Percentiles rank a stretch among this genome's conserved stretches.
These are phyloP conservation scores for Leontopithecus rosalia DNA, from an alignment of 2,797 vertebrate species.

Conservation along the genomic window DNA sequence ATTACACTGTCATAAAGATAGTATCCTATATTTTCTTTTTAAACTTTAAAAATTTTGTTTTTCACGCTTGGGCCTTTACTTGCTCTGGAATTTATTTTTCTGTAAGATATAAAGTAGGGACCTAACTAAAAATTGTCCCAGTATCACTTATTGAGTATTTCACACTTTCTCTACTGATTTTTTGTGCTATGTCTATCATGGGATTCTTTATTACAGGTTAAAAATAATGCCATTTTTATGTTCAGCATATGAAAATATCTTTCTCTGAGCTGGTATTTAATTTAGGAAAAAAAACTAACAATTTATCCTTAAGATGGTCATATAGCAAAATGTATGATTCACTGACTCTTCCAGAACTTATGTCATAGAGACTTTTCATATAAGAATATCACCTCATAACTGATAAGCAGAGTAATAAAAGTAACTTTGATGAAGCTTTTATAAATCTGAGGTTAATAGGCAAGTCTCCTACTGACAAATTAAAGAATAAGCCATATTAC, in stretches of 20 bases:
- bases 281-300: not conserved
- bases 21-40: not conserved
- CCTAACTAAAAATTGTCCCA: not conserved
- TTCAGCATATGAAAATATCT: conserved; percentile 27
- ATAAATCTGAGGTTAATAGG: not conserved
- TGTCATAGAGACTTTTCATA: not conserved
- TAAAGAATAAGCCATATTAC: not conserved
- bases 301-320: not conserved
- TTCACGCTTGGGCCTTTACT: not conserved
- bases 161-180: not conserved
- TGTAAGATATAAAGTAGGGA: not conserved
- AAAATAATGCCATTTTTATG: conserved; percentile 2
- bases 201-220: not conserved
- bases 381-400: not conserved
- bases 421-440: not conserved
- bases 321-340: not conserved
- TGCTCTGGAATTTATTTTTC: conserved; percentile 1
- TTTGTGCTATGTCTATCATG: not conserved
- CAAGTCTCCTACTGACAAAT: not conserved
- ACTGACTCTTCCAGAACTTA: not conserved
- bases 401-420: not conserved
- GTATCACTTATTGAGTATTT: not conserved
- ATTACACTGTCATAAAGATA: not conserved
- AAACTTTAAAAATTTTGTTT: not conserved
- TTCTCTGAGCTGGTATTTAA: not conserved